phyloP scores from a whole-genome alignment of 2,797 vertebrate genomes.

The Intellagama lesueurii region DNA sequence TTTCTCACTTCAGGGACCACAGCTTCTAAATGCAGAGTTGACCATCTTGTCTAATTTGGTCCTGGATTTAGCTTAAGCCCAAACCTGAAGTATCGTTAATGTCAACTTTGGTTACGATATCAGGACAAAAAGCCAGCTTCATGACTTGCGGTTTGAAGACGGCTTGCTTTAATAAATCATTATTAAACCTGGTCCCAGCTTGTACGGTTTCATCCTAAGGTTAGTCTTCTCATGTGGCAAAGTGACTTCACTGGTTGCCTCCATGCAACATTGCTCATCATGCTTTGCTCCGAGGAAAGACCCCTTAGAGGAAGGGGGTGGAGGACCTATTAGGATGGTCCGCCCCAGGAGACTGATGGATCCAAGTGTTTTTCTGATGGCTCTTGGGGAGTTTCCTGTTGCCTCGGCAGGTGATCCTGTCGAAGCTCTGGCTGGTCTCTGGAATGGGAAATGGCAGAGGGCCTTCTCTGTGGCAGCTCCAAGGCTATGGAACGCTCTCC shows the following conservation, averaged over 20 bases:
- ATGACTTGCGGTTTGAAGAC: neutral
- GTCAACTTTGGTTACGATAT: neutral
- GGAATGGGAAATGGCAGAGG: too few species aligned
- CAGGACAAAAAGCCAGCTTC: neutral
- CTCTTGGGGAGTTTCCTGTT: too few species aligned
- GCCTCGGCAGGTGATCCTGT: too few species aligned
- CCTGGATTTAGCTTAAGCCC: neutral
- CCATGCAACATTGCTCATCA: neutral
- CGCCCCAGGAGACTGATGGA: too few species aligned
- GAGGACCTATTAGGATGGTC: too few species aligned
- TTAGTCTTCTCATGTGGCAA: neutral
- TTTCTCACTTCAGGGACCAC: too few species aligned
- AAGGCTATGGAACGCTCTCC: too few species aligned
- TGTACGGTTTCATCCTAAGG: neutral
- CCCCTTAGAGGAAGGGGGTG: neutral
- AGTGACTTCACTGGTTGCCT: neutral
- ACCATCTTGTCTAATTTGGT: too few species aligned
- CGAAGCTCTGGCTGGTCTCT: too few species aligned
- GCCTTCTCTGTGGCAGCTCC: too few species aligned
- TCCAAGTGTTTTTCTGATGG: too few species aligned
- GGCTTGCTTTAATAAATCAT: neutral
- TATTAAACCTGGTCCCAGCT: neutral
- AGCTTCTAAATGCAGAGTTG: too few species aligned
- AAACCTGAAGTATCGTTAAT: neutral
- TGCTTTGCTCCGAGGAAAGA: neutral